Conservation (phyloP, 2,888 invertebrate genomes). For the Actias luna region DNA sequence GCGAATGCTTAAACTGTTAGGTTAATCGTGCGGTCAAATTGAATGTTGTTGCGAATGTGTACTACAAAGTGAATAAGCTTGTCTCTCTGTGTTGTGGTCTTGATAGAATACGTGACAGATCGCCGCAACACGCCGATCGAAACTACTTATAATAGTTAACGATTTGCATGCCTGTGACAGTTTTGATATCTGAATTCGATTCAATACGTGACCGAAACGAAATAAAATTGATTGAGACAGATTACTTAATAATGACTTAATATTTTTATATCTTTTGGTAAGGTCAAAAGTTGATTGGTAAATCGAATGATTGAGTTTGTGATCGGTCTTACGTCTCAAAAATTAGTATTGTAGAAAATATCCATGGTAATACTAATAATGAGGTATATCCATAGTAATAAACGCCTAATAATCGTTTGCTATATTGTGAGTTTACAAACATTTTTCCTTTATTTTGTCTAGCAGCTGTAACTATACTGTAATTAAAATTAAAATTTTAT, state of each 20-base stretch:
- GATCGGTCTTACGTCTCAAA: no score
- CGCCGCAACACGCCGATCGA: no score
- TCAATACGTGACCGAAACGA: conserved; percentile 6
- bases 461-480: no score
- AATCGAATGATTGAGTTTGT: no score
- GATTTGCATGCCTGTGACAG: conserved; percentile 4
- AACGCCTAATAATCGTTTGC: no score
- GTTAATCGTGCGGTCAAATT: no score
- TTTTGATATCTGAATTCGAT: conserved; percentile 6
- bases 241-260: conserved; percentile 2
- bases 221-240: not conserved
- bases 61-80: not conserved
- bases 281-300: not conserved
- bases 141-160: not conserved
- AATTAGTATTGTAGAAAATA: not conserved
- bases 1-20: no score
- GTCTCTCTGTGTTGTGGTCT: not conserved
- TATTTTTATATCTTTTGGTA: conserved; percentile 4
- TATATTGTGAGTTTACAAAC: no score
- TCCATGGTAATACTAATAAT: no score
- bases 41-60: not conserved
- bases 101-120: not conserved
- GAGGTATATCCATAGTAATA: no score
- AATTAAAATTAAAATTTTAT: no score
- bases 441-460: no score